Conservation (phyloP, 2,888 invertebrate species). For the Pherbina coryleti region DNA sequence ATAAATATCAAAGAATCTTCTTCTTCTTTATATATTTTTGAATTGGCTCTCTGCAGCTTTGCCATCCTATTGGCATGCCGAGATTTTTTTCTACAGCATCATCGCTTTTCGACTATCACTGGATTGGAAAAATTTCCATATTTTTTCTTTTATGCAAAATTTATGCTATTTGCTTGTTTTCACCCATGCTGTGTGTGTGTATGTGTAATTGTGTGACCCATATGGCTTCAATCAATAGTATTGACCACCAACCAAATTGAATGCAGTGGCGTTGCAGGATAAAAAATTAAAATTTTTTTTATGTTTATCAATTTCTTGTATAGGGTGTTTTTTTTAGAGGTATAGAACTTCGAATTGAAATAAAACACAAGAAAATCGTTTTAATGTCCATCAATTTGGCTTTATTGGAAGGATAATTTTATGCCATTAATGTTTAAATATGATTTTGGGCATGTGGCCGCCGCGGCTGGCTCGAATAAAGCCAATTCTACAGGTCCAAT, state of each 20-base stretch:
- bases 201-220: neutral
- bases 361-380: no score
- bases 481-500: no score
- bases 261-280: neutral
- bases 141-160: conserved; percentile 23
- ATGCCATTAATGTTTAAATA: no score
- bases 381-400: no score
- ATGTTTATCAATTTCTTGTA: no score
- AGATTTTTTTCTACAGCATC: neutral
- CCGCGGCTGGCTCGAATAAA: no score
- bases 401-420: no score
- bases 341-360: no score
- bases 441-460: no score
- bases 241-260: conserved; percentile 11
- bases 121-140: conserved; percentile 22
- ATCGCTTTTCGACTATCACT: neutral
- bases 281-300: neutral
- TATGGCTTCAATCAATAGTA: conserved; percentile 9
- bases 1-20: conserved; percentile 26
- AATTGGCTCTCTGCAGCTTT: conserved; percentile 50
- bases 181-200: no score
- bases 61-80: neutral
- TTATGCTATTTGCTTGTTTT: neutral
- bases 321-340: no score
- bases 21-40: conserved; percentile 53